Evolutionary conservation across 2,888 invertebrate genomes (phyloP), one percentile per base, ranked within the genome.

Genomic region (Cyrtodaria siliqua): DNA sequence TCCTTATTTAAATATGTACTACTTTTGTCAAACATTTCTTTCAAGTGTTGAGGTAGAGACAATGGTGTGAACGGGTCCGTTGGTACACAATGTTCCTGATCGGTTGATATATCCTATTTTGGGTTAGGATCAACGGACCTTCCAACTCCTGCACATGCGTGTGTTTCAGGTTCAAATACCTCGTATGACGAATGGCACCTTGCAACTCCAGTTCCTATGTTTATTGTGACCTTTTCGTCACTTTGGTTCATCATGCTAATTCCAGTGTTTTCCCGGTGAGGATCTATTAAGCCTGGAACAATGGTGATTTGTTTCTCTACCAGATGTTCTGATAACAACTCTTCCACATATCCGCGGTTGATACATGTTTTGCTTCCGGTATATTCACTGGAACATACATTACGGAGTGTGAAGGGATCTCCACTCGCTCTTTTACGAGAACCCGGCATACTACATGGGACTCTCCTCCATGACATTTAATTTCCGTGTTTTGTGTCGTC

Each of bases 11-110:
- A 49, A 24, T 57, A 9, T 3, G 2, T 18, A 38, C 3, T 27
- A 49, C 74, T 68, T 40, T 52, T 74, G 3, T 63, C 49, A 44
- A 74, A 74, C 59, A 74, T 68, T 38, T 62, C 62, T 40, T 23
- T 40, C 20, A 68, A 38, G 52, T 74, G 26, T 16, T 67, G 62
- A 40, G 74, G 63, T 27, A 68, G 29, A 18, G 6, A 2, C 16
- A n/a, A 6, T 44, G 42, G 44, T 9, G 26, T n/a, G 2, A 27
- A n/a, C 26, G 47, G 23, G 6, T 44, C 24, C 23, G 18, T 6
- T 1, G 16, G 27, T 26, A 2, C 26, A 42, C 9, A 16, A 8
- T 23, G 60, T 9, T 26, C n/a, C n/a, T n/a, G n/a, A n/a, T n/a
- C n/a, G n/a, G n/a, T n/a, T n/a, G n/a, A n/a, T n/a, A n/a, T n/a